phyloP scores from a whole-genome alignment of 1,140 invertebrate species.

The Plectrocnemia conspersa region DNA sequence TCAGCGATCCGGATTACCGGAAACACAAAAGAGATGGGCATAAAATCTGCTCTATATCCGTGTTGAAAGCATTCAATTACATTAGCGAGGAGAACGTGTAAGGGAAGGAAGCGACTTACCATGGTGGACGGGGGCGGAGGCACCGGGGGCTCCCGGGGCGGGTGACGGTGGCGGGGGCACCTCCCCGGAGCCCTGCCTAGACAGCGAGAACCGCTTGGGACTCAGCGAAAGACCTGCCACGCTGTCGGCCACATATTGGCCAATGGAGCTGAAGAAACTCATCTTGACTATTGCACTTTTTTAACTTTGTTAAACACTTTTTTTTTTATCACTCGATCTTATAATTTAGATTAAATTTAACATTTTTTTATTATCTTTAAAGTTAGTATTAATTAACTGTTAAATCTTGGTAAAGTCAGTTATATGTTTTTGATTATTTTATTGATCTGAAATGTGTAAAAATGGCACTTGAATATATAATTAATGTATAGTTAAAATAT shows the following conservation, averaged over 20 bases:
- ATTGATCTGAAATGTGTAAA: too few species aligned
- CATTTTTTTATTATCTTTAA: not conserved
- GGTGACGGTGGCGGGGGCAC: conserved; percentile 41
- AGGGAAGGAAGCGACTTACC: conserved; percentile 34
- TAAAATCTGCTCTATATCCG: too few species aligned
- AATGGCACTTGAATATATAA: too few species aligned
- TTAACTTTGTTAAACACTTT: not conserved
- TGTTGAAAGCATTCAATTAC: too few species aligned
- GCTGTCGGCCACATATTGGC: conserved; percentile 73
- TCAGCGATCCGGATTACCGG: too few species aligned
- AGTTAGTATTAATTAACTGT: too few species aligned
- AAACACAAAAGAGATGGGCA: too few species aligned
- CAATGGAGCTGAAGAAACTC: conserved; percentile 78
- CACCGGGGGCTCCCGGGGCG: conserved; percentile 40
- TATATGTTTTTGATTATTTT: too few species aligned
- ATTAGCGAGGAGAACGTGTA: not conserved
- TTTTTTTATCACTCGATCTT: not conserved
- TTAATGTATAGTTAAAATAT: too few species aligned
- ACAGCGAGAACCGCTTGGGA: conserved; percentile 68
- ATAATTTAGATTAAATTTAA: not conserved
- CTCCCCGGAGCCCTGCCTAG: conserved; percentile 59
- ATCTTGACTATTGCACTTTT: conserved; percentile 48
- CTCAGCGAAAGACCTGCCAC: conserved; percentile 72
- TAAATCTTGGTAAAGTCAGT: too few species aligned
- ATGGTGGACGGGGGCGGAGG: conserved; percentile 39